Evolutionary conservation across 64 coral and sea anemone genomes (phyloP).

Genomic region (Orbicella faveolata): DNA sequence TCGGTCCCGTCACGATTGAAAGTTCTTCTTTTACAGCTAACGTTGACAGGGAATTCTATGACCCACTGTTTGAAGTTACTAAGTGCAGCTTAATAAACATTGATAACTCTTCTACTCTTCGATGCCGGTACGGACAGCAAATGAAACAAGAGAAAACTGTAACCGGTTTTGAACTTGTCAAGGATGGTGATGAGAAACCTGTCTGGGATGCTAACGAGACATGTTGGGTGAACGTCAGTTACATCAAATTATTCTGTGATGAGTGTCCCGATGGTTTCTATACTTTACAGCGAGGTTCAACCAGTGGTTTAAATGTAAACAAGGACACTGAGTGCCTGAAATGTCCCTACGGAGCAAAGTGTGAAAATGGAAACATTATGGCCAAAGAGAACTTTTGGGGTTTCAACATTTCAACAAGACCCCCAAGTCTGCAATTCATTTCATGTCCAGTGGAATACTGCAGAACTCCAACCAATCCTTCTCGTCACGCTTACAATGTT

Average conservation of each 20-base stretch:
- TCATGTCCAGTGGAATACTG: slow-evolving; percentile 63
- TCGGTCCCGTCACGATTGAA: neutral
- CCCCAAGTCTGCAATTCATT: slow-evolving; percentile 42
- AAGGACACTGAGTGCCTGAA: slow-evolving; percentile 31
- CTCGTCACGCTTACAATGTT: slow-evolving; percentile 3
- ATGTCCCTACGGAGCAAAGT: slow-evolving; percentile 67
- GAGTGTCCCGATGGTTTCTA: slow-evolving; percentile 43
- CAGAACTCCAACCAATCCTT: neutral
- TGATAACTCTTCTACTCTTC: neutral
- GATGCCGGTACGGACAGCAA: slow-evolving; percentile 11
- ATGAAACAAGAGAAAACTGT: neutral
- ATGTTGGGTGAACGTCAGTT: neutral
- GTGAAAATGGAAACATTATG: slow-evolving; percentile 6
- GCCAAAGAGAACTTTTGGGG: slow-evolving; percentile 70
- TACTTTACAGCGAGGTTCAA: slow-evolving; percentile 43
- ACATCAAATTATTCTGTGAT: slow-evolving; percentile 39
- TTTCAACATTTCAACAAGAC: neutral
- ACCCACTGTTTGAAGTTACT: slow-evolving; percentile 9
- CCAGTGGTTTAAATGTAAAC: neutral
- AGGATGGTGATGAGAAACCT: neutral
- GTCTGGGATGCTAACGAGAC: neutral
- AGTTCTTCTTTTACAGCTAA: slow-evolving; percentile 41
- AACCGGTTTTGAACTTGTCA: neutral
- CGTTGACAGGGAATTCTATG: neutral
- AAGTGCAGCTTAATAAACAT: slow-evolving; percentile 2